phyloP scores from a whole-genome alignment of 2,113 vertebrate species.

The Rhea americana region DNA sequence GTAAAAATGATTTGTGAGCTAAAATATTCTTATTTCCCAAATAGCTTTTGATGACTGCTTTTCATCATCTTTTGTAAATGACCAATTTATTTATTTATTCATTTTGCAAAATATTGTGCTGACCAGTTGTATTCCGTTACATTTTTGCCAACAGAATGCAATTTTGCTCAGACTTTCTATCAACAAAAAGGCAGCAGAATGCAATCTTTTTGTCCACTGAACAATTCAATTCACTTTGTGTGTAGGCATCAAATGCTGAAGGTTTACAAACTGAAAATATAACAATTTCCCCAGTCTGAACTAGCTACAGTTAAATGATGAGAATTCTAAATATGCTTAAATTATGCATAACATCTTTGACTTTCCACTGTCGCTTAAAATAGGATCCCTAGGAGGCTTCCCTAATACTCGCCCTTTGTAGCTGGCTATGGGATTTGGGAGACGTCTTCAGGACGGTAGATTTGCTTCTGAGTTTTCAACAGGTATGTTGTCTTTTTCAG shows the following conservation, averaged over 20 bases:
- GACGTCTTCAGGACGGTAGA: neutral
- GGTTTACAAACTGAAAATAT: neutral
- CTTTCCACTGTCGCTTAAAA: neutral
- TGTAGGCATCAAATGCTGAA: neutral
- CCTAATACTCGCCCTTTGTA: neutral
- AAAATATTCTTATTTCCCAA: neutral
- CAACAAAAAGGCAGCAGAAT: slow-evolving; percentile 1
- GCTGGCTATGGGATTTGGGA: neutral
- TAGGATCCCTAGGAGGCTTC: neutral
- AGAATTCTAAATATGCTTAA: neutral
- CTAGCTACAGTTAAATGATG: neutral
- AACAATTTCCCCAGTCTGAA: neutral
- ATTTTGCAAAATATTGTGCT: slow-evolving; percentile 10
- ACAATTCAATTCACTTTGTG: neutral
- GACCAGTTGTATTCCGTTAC: slow-evolving; percentile 2
- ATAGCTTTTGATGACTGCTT: neutral
- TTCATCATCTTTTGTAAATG: neutral
- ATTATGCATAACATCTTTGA: neutral
- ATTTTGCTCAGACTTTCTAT: slow-evolving; percentile 32
- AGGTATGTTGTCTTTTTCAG: neutral
- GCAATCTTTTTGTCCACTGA: neutral
- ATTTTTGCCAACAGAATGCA: slow-evolving; percentile 47
- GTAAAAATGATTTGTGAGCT: neutral
- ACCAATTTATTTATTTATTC: neutral
- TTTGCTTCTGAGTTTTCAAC: neutral